phyloP scores from a whole-genome alignment of 2,113 vertebrate species.

The Hyaena hyaena region DNA sequence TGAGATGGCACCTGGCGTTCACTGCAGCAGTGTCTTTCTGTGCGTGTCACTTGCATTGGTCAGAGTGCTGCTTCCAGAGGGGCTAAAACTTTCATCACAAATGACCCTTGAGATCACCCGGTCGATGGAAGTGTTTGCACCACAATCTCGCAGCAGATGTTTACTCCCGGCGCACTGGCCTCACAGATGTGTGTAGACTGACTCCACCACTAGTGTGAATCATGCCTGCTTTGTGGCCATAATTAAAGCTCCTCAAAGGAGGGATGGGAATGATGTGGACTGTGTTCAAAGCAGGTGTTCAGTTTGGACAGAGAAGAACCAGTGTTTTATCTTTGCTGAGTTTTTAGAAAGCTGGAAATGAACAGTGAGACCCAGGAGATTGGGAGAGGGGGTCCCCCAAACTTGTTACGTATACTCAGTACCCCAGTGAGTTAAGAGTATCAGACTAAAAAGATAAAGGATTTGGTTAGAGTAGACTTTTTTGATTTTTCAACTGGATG shows the following conservation, averaged over 20 bases:
- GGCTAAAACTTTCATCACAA: conserved; percentile 55
- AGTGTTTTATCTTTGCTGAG: conserved; percentile 73
- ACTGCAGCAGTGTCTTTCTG: not conserved
- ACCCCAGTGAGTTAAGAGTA: not conserved
- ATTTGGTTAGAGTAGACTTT: conserved; percentile 14
- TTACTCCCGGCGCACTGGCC: conserved; percentile 83
- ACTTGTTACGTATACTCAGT: not conserved
- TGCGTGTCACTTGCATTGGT: not conserved
- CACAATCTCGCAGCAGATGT: conserved; percentile 87
- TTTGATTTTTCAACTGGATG: not conserved
- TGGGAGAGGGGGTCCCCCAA: not conserved
- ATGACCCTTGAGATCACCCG: conserved; percentile 76
- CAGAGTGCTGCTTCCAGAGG: not conserved
- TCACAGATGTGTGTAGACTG: conserved; percentile 77
- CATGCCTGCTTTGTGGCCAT: conserved; percentile 82
- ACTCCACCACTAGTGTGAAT: conserved; percentile 75
- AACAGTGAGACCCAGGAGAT: not conserved
- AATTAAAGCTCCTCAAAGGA: conserved; percentile 84
- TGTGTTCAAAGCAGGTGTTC: conserved; percentile 77
- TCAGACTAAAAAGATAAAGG: conserved; percentile 17
- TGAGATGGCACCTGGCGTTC: accelerated
- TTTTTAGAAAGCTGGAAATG: conserved; percentile 17
- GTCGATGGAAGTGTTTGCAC: conserved; percentile 81
- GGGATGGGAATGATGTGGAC: not conserved
- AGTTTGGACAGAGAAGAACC: conserved; percentile 75